Conservation (phyloP, 2,888 invertebrate genomes). For the Copidosoma aretas region DNA sequence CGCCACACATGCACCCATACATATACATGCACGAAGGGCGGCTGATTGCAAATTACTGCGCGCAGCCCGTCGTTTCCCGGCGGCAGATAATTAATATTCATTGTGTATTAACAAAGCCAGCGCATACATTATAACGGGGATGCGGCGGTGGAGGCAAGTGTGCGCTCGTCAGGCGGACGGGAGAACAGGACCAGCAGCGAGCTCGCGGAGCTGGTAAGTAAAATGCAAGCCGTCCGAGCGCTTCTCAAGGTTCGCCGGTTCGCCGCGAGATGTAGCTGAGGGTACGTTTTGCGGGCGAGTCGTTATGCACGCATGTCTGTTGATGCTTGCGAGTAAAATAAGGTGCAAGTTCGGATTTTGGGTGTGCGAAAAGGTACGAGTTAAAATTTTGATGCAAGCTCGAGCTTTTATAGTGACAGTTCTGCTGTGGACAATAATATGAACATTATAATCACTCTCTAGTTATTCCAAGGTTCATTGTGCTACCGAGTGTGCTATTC, state of each 20-base stretch:
- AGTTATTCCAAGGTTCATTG: too few species aligned
- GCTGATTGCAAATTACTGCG: constrained; percentile 59
- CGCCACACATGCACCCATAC: background rate
- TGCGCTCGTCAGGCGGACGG: background rate
- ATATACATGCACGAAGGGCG: background rate
- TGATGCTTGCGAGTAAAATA: background rate
- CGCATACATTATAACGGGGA: constrained; percentile 54
- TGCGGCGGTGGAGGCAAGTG: constrained; percentile 35
- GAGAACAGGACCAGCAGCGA: too few species aligned
- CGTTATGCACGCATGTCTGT: background rate
- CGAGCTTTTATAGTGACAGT: too few species aligned
- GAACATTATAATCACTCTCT: too few species aligned
- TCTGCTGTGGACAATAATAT: too few species aligned
- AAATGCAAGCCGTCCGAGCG: constrained; percentile 45
- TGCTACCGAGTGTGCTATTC: too few species aligned
- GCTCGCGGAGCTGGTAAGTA: constrained; percentile 28
- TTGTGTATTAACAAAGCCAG: constrained; percentile 61
- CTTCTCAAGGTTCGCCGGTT: constrained; percentile 42
- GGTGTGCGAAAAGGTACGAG: too few species aligned
- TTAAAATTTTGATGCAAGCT: too few species aligned
- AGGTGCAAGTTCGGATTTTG: too few species aligned
- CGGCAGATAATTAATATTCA: constrained; percentile 62
- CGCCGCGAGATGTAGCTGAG: constrained; percentile 53
- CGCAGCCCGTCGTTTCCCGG: constrained; percentile 41
- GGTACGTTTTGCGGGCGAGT: constrained; percentile 39